A percentile compares a stretch with the other conserved stretches of the same genome.
These are phyloP conservation scores for Cephus pulcher DNA, from an alignment of 2,888 invertebrate genomes.

Conservation along the genomic window DNA sequence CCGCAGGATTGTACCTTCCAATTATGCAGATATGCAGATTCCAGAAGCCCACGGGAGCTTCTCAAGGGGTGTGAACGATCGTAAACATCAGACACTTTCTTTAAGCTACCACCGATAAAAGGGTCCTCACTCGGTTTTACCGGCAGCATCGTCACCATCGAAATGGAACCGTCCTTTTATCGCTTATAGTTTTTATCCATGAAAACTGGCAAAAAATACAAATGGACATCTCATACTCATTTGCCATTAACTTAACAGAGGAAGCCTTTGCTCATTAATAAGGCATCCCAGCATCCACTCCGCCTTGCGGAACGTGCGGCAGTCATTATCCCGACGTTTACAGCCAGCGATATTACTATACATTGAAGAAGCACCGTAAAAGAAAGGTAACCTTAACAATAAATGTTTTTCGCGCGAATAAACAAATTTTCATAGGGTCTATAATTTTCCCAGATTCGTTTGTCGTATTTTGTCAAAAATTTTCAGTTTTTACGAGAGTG, in stretches of 20 bases:
- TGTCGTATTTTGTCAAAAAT: neutral
- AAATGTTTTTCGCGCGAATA: neutral
- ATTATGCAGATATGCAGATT: constrained; percentile 26
- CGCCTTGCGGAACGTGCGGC: neutral
- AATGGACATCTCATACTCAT: neutral
- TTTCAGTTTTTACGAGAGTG: neutral
- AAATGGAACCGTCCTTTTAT: constrained; percentile 51
- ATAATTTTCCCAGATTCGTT: neutral
- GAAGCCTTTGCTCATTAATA: constrained; percentile 13
- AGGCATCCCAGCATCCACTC: constrained; percentile 8
- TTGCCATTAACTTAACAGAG: neutral
- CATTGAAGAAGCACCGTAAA: neutral
- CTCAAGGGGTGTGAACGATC: constrained; percentile 39
- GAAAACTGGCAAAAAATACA: neutral
- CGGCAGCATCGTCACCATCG: constrained; percentile 42
- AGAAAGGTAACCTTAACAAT: neutral
- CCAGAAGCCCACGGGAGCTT: constrained; percentile 14
- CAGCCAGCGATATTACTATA: constrained; percentile 5
- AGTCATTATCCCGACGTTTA: constrained; percentile 8
- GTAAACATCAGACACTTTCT: constrained; percentile 46
- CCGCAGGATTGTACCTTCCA: neutral
- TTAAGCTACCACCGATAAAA: constrained; percentile 31
- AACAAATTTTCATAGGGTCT: neutral
- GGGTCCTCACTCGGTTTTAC: neutral
- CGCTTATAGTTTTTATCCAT: constrained; percentile 19